Evolutionary conservation across 2,888 invertebrate species (phyloP).

Genomic region (Lamellibrachia columna): DNA sequence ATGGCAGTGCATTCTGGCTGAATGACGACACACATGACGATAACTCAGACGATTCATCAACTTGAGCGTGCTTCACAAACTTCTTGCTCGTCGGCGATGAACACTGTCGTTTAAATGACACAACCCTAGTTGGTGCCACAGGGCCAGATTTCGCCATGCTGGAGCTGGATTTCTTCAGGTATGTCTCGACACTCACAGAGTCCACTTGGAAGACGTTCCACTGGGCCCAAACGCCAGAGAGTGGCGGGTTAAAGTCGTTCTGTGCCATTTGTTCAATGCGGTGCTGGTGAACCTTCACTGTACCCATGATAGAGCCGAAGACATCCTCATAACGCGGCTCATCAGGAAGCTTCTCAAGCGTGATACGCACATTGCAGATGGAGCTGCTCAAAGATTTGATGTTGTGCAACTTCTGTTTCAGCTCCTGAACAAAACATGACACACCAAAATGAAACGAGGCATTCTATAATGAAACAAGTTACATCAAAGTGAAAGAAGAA

Average conservation of each 20-base stretch:
- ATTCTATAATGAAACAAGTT: not conserved
- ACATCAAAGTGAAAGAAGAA: not conserved
- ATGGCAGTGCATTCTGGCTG: not conserved
- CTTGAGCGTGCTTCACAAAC: not conserved
- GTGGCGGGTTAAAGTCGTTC: not conserved
- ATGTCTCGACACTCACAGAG: not conserved
- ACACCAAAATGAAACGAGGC: too few relatives aligned
- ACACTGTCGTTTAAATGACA: too few relatives aligned
- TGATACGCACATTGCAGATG: not conserved
- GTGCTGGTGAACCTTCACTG: slow-evolving; percentile 1
- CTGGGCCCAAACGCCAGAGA: not conserved
- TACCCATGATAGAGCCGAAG: not conserved
- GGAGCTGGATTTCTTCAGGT: not conserved
- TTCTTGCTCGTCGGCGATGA: not conserved
- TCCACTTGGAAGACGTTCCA: not conserved
- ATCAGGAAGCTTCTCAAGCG: not conserved
- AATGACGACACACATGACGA: not conserved
- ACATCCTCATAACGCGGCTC: not conserved
- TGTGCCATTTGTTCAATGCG: not conserved
- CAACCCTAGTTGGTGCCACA: not conserved
- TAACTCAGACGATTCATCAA: not conserved
- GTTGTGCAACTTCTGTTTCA: not conserved
- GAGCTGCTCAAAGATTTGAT: not conserved
- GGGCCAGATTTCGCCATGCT: not conserved
- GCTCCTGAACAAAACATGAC: not conserved